A percentile compares a stretch with the other conserved stretches of the same genome.
Evolutionary conservation across 2,888 invertebrate genomes (phyloP).

Genomic region (Uropetala carovei): DNA sequence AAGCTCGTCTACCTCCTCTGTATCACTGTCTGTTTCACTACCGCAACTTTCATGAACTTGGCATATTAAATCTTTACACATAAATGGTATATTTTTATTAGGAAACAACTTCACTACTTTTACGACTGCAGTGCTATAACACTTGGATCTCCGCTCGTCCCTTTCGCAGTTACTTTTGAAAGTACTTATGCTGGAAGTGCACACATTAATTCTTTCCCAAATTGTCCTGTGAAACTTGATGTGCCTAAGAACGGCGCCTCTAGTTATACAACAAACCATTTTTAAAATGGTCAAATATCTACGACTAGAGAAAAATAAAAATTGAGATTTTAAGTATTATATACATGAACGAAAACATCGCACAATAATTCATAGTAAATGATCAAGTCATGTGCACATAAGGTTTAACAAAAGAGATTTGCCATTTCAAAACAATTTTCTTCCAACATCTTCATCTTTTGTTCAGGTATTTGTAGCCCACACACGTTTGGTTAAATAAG

Average conservation of each 20-base stretch:
- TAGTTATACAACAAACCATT: slow-evolving; percentile 1
- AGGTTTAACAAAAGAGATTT: too few relatives aligned
- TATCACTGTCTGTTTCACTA: slow-evolving; percentile 40
- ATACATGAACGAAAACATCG: too few relatives aligned
- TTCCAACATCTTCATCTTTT: too few relatives aligned
- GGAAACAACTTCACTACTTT: background rate
- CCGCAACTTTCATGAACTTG: background rate
- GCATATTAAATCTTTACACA: background rate
- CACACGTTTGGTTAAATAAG: too few relatives aligned
- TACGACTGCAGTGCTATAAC: background rate
- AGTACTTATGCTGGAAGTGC: background rate
- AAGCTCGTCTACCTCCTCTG: slow-evolving; percentile 18
- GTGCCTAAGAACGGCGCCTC: background rate
- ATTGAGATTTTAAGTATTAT: too few relatives aligned
- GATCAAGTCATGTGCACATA: too few relatives aligned
- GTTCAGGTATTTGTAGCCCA: too few relatives aligned
- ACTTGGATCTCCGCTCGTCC: background rate
- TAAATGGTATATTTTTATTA: background rate
- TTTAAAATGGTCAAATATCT: background rate
- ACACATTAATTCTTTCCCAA: background rate
- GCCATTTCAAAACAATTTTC: too few relatives aligned
- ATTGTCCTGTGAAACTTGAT: background rate
- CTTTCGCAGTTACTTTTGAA: background rate
- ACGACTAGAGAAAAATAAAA: too few relatives aligned
- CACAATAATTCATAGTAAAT: too few relatives aligned